Conservation (phyloP, 2,113 vertebrate genomes). For the Brachypodius melanocephalos region DNA sequence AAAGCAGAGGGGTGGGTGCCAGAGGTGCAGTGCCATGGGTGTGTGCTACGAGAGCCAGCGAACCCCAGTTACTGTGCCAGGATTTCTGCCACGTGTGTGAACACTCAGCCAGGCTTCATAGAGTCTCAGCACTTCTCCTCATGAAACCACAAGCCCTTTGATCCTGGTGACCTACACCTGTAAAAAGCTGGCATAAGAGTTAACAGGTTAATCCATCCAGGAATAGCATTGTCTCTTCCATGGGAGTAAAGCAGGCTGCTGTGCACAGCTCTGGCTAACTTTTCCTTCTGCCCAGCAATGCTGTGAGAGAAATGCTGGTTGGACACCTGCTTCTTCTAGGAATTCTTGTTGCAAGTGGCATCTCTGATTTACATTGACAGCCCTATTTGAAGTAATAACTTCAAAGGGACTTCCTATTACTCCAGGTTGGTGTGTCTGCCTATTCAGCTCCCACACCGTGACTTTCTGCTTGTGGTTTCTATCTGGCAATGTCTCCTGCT, state of each 20-base stretch:
- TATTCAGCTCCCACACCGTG: not conserved
- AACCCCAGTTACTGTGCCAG: not conserved
- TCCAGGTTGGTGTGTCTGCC: not conserved
- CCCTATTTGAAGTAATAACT: not conserved
- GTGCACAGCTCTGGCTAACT: not conserved
- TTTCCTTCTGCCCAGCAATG: not conserved
- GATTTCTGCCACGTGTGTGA: not conserved
- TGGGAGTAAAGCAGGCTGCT: not conserved
- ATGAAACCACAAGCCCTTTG: not conserved
- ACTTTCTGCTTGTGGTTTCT: not conserved
- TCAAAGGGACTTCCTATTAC: constrained; percentile 3
- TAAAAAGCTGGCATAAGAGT: not conserved
- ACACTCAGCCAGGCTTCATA: not conserved
- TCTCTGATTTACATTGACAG: not conserved
- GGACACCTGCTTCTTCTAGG: not conserved
- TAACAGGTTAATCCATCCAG: not conserved
- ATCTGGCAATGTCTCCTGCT: not conserved
- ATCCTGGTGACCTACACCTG: not conserved
- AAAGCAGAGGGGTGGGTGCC: not conserved
- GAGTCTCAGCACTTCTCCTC: not conserved
- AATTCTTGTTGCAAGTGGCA: not conserved
- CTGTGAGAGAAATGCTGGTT: not conserved
- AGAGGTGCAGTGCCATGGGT: not conserved
- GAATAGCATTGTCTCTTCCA: not conserved
- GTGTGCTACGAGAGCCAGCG: rapidly evolving